phyloP scores from a whole-genome alignment of 2,113 vertebrate genomes.

The Lasiurus cinereus region DNA sequence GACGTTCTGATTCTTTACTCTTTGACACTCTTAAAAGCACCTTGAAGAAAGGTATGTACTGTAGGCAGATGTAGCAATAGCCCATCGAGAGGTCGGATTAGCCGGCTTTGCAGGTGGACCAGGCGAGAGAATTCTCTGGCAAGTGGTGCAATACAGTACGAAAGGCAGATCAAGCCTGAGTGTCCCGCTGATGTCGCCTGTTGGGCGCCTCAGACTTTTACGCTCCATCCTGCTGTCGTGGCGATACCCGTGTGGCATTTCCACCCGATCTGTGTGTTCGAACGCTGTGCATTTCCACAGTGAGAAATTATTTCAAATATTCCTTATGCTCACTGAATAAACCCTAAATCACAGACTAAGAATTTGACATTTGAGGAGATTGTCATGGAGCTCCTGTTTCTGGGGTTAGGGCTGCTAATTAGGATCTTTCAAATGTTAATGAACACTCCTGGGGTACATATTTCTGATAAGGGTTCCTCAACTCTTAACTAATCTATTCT shows the following conservation, averaged over 20 bases:
- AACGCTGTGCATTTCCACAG: background rate
- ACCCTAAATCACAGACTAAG: background rate
- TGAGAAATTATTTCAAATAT: conserved; percentile 34
- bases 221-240: background rate
- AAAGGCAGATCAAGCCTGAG: background rate
- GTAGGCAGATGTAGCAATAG: background rate
- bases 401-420: conserved; percentile 43
- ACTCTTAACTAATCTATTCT: conserved; percentile 1
- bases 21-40: background rate
- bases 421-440: conserved; percentile 43
- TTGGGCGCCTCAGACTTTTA: background rate
- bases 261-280: background rate
- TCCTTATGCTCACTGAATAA: background rate
- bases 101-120: background rate
- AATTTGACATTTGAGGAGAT: conserved; percentile 47
- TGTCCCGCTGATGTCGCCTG: background rate
- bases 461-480: conserved; percentile 52
- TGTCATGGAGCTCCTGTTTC: conserved; percentile 34
- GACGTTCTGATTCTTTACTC: background rate
- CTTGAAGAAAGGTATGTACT: background rate
- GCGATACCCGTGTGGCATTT: background rate
- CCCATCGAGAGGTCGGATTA: background rate
- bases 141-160: background rate
- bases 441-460: background rate
- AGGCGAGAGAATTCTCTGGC: background rate